Evolutionary conservation across 1,140 invertebrate species (phyloP), one percentile per base, ranked within the genome.

Genomic region (Brachionus asplanchnoidis): DNA sequence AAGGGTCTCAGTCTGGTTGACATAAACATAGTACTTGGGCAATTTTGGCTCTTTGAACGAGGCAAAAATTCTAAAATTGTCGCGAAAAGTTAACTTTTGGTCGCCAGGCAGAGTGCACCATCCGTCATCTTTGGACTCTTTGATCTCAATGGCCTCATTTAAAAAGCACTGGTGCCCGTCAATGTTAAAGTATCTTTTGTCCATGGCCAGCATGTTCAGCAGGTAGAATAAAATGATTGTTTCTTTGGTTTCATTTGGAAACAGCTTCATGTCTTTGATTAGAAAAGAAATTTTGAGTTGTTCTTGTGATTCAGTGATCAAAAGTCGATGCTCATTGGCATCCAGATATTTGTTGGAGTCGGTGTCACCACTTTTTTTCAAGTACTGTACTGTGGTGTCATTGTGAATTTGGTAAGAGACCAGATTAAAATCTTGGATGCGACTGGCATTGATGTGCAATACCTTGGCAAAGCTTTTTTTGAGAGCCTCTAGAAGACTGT

Each of bases 11-110:
- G 79, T 82, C 44, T 60, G 6, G 36, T 82, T 82, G 12, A 82
- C 65, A 68, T 82, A 82, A 12, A 82, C 65, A 42, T 65, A 65
- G n/a, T 82, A 82, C 40, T 82, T 82, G 12, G 73, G 73, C n/a
- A 50, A 26, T 20, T 82, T 82, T 9, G 23, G n/a, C 4, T 68
- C 79, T 17, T 60, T 56, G 12, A 68, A 65, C 3, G 53, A 65
- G 23, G 53, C 53, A 17, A 82, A 65, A 20, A 82, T 82, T 1
- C 36, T 26, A 65, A 82, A 82, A n/a, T 82, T 42, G 14, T 60
- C 50, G 14, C 65, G 28, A 26, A 82, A 65, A 12, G 36, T 32
- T 14, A 44, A n/a, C 40, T 68, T 82, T 28, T 65, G 28, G 36
- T 82, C 78, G 3, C 78, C 79, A 6, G 17, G 17, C 12, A 40